Conservation (phyloP, 2,797 vertebrate genomes). For the Syndactyla subalaris region DNA sequence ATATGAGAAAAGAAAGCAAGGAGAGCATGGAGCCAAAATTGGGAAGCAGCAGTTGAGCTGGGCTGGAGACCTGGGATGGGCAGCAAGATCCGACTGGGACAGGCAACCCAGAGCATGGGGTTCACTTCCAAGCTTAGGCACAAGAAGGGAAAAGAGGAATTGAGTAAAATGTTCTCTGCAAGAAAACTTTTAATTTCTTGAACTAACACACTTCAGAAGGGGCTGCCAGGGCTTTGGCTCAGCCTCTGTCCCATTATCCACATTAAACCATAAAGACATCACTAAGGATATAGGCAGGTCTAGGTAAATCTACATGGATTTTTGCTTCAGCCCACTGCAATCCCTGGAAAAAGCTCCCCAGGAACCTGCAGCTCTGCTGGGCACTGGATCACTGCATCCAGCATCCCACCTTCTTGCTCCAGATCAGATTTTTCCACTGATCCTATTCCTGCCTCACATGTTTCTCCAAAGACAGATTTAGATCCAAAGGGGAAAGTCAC, state of each 20-base stretch:
- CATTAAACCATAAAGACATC: background rate
- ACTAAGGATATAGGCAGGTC: background rate
- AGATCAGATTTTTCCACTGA: background rate
- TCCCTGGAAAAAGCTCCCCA: background rate
- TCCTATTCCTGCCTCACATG: background rate
- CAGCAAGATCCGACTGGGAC: background rate
- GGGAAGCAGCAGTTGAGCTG: background rate
- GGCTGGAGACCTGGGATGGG: fast-evolving
- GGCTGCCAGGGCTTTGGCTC: background rate
- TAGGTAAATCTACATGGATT: fast-evolving
- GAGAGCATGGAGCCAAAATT: background rate
- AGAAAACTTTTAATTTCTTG: background rate
- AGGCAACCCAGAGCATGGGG: too few relatives aligned
- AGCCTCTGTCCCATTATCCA: fast-evolving
- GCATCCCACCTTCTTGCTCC: background rate
- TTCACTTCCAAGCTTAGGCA: background rate
- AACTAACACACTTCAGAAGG: fast-evolving
- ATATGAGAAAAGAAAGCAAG: background rate
- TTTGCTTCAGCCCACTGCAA: background rate
- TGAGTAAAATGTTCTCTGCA: background rate
- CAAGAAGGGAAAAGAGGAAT: background rate
- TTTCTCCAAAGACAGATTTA: background rate
- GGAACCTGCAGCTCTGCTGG: background rate
- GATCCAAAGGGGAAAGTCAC: background rate
- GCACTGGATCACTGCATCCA: background rate